Percentiles rank a stretch among this genome's conserved stretches.
phyloP scores from a whole-genome alignment of 2,888 invertebrate species.

The Ramazzottius varieornatus region DNA sequence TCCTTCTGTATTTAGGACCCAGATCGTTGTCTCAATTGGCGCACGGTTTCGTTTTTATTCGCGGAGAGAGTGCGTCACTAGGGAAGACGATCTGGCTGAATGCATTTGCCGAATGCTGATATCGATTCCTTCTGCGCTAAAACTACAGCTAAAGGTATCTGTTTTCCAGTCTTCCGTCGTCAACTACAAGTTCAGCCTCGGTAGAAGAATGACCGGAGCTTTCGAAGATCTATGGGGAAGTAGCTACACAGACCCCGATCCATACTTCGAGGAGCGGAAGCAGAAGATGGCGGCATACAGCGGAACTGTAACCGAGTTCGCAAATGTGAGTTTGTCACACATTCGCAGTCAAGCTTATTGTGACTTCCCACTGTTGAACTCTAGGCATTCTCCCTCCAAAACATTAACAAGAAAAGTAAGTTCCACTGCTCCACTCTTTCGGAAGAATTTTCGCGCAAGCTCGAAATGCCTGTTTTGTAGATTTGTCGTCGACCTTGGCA shows the following conservation, averaged over 20 bases:
- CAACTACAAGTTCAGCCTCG: not conserved
- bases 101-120: too few species aligned
- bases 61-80: too few species aligned
- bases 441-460: not conserved
- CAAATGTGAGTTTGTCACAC: not conserved
- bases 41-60: too few species aligned
- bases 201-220: not conserved
- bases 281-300: not conserved
- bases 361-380: too few species aligned
- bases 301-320: not conserved
- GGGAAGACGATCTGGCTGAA: too few species aligned
- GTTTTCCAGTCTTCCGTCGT: not conserved
- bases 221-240: not conserved
- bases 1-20: too few species aligned
- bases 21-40: too few species aligned
- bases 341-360: too few species aligned
- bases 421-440: not conserved
- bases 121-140: too few species aligned
- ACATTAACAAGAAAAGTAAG: slow-evolving; percentile 2
- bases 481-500: not conserved
- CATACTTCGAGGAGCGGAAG: not conserved
- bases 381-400: not conserved
- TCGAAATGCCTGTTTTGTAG: not conserved
- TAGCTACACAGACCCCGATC: not conserved
- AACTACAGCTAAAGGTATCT: not conserved